Evolutionary conservation across 1,140 invertebrate genomes (phyloP).

Genomic region (Chlorops oryzae): DNA sequence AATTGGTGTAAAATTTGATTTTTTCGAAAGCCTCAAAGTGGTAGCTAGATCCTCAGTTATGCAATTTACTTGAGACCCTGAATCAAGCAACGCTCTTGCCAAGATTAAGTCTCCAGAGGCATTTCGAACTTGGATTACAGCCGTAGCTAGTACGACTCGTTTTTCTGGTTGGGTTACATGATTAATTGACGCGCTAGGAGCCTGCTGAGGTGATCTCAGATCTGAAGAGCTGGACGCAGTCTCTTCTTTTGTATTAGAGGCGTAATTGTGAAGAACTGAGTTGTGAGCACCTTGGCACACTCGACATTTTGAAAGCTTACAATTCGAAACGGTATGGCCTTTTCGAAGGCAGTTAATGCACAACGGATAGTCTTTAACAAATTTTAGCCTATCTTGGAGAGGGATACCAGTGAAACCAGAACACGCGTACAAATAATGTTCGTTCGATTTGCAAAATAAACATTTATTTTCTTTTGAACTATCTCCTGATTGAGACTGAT

Average conservation of each 20-base stretch:
- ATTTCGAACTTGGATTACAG: neutral
- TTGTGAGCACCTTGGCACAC: constrained; percentile 6
- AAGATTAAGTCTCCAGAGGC: constrained; percentile 1
- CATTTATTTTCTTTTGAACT: no score
- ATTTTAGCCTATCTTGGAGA: no score
- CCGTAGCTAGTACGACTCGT: constrained; percentile 8
- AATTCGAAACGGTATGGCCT: constrained; percentile 7
- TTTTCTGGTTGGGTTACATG: neutral
- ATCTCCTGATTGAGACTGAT: no score
- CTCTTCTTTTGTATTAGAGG: neutral
- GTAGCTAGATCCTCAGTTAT: constrained; percentile 8
- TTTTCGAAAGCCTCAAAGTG: neutral
- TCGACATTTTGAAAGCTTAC: neutral
- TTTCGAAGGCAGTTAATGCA: no score
- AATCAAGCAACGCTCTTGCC: constrained; percentile 10
- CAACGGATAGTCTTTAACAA: no score
- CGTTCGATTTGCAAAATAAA: no score
- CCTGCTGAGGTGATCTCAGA: neutral
- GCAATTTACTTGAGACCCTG: constrained; percentile 8
- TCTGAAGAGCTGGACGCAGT: neutral
- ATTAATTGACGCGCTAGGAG: neutral
- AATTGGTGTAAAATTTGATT: constrained; percentile 5
- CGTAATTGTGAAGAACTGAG: neutral
- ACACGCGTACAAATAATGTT: no score
- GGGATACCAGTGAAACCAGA: no score